phyloP scores from a whole-genome alignment of 2,113 vertebrate species.

The Chionis minor region DNA sequence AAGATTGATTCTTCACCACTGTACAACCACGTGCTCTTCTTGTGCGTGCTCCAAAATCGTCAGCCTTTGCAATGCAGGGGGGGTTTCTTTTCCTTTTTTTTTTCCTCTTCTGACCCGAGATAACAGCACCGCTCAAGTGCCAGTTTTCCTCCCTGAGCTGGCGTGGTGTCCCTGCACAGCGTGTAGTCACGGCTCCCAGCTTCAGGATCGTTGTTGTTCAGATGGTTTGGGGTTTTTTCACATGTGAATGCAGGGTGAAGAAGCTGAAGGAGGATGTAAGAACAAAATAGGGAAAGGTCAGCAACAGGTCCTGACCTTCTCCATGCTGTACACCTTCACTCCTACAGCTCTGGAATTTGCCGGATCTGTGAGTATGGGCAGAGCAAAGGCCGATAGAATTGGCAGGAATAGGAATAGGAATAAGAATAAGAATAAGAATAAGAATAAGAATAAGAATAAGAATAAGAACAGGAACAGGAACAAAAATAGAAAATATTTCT shows the following conservation, averaged over 20 bases:
- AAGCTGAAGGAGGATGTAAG: neutral
- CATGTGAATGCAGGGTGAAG: neutral
- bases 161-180: neutral
- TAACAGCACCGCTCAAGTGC: neutral
- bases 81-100: neutral
- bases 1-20: neutral
- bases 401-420: neutral
- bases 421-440: too few species aligned
- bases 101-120: neutral
- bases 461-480: neutral
- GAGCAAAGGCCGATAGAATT: neutral
- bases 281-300: neutral
- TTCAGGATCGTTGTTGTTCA: rapidly evolving
- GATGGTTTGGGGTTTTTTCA: neutral
- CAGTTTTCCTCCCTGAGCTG: neutral
- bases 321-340: neutral
- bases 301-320: neutral
- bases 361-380: neutral
- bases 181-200: neutral
- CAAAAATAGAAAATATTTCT: neutral
- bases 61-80: neutral
- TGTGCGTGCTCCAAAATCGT: neutral
- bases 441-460: neutral
- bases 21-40: neutral
- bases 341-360: neutral